phyloP scores from a whole-genome alignment of 2,888 invertebrate species.

The Oligia strigilis region DNA sequence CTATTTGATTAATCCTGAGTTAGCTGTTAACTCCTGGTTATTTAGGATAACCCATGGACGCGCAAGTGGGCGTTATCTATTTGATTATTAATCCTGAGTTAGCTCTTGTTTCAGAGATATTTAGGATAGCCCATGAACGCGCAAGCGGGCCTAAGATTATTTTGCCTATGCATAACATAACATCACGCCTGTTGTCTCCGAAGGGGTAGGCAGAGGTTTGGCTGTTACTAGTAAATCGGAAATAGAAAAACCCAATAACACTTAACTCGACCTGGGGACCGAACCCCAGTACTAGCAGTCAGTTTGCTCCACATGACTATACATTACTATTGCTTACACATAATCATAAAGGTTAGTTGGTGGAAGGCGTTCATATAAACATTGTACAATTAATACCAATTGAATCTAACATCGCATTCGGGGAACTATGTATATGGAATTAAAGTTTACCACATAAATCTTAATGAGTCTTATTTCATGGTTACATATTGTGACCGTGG shows the following conservation, averaged over 20 bases:
- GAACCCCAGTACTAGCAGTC: neutral
- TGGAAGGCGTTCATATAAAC: neutral
- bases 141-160: neutral
- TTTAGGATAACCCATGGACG: neutral
- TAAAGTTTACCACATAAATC: conserved; percentile 5
- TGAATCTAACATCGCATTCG: conserved; percentile 6
- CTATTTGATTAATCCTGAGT: too few species aligned
- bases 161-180: neutral
- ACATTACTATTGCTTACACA: neutral
- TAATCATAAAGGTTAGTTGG: neutral
- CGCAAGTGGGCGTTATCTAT: neutral
- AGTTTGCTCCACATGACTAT: neutral
- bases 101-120: neutral
- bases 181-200: neutral
- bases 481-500: neutral
- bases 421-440: neutral
- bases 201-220: neutral
- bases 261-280: neutral
- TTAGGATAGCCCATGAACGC: neutral
- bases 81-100: neutral
- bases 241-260: neutral
- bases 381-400: conserved; percentile 19
- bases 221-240: neutral
- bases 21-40: neutral
- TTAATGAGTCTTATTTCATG: neutral